Percentiles rank a stretch among this genome's conserved stretches.
Evolutionary conservation across 1,140 invertebrate species (phyloP).

Genomic region (Drosophila erecta): DNA sequence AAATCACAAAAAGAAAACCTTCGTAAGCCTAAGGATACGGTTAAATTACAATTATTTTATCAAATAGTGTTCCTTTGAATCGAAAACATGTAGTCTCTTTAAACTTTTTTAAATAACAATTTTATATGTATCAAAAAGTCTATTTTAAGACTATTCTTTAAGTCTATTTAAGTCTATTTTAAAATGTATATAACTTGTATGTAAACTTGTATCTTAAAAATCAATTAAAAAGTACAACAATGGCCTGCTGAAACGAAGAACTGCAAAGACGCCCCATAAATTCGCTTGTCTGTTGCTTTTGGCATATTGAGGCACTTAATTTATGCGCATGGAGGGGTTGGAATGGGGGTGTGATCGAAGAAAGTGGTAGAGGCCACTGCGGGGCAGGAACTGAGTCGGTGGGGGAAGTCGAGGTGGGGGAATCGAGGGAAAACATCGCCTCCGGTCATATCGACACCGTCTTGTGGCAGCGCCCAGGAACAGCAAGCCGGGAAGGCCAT

Average conservation of each 20-base stretch:
- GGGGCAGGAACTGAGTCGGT: not conserved
- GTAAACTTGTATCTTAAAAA: too few relatives aligned
- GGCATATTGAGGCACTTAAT: constrained; percentile 33
- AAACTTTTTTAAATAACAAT: too few relatives aligned
- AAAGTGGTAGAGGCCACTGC: not conserved
- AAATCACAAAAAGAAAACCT: not conserved
- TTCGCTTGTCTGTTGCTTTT: constrained; percentile 3
- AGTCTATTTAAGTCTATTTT: too few relatives aligned
- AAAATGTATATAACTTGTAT: too few relatives aligned
- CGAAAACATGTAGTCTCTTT: too few relatives aligned
- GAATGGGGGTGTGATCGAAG: not conserved
- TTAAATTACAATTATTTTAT: too few relatives aligned
- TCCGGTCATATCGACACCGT: constrained; percentile 60
- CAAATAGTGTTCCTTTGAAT: too few relatives aligned
- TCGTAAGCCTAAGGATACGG: too few relatives aligned
- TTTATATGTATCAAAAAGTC: too few relatives aligned
- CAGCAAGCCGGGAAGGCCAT: constrained; percentile 41
- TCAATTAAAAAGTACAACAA: too few relatives aligned
- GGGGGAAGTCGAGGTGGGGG: constrained; percentile 1
- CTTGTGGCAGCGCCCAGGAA: constrained; percentile 10
- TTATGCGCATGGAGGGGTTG: constrained; percentile 44
- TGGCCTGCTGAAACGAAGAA: not conserved
- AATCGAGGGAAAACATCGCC: constrained; percentile 28
- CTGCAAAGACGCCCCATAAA: not conserved
- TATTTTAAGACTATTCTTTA: too few relatives aligned